Percentiles rank a stretch among this genome's conserved stretches.
Conservation (phyloP, 2,888 invertebrate genomes). For the Hololepta plana region DNA sequence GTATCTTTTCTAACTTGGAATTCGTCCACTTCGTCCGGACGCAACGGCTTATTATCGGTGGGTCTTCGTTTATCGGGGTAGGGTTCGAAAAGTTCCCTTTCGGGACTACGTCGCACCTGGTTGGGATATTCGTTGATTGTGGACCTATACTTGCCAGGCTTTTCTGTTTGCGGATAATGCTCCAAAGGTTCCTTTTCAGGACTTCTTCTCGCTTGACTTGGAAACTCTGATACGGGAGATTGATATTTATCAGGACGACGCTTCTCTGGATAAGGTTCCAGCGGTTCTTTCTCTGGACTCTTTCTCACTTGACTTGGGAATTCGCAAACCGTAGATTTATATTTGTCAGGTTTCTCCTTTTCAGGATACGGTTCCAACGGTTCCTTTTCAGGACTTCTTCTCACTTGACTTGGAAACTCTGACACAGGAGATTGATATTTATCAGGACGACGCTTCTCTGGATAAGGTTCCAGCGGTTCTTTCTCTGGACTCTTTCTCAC, state of each 20-base stretch:
- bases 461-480: slow-evolving; percentile 7
- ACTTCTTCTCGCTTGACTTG: slow-evolving; percentile 12
- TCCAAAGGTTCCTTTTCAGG: slow-evolving; percentile 12
- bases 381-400: slow-evolving; percentile 4
- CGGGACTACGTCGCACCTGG: slow-evolving; percentile 12
- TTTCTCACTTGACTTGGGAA: slow-evolving; percentile 14
- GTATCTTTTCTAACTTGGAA: slow-evolving; percentile 13
- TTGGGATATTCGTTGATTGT: slow-evolving; percentile 13
- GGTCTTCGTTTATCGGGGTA: slow-evolving; percentile 9
- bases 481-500: slow-evolving; percentile 9
- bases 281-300: slow-evolving; percentile 10
- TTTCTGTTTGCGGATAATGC: slow-evolving; percentile 11
- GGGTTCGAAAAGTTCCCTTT: slow-evolving; percentile 9
- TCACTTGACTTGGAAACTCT: slow-evolving; percentile 7
- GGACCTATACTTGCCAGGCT: slow-evolving; percentile 8
- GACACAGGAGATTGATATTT: slow-evolving; percentile 4
- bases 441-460: slow-evolving; percentile 6
- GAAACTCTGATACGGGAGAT: too few species aligned
- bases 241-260: slow-evolving; percentile 4
- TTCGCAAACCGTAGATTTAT: slow-evolving; percentile 10
- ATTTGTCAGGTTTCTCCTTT: slow-evolving; percentile 7
- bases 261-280: slow-evolving; percentile 7
- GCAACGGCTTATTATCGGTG: slow-evolving; percentile 7
- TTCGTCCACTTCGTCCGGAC: slow-evolving; percentile 11
- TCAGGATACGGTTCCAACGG: slow-evolving; percentile 11